phyloP scores from a whole-genome alignment of 2,888 invertebrate genomes.

The Hypercompe scribonia region DNA sequence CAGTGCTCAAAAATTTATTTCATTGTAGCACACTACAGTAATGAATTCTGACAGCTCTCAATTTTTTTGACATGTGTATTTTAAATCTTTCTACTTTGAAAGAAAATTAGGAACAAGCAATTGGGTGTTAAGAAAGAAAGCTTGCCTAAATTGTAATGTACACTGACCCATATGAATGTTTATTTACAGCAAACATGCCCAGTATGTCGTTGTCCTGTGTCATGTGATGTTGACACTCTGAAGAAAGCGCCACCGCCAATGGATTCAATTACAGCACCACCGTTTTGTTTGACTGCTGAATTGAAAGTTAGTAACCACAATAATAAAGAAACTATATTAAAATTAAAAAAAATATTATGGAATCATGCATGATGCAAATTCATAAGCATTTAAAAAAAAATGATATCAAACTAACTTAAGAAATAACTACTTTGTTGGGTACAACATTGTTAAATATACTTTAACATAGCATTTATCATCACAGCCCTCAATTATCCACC shows the following conservation, averaged over 20 bases:
- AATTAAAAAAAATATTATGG: no score
- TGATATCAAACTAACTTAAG: no score
- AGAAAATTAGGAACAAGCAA: neutral
- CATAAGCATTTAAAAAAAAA: no score
- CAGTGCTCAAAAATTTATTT: neutral
- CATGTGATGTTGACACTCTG: conserved; percentile 89
- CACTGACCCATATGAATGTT: neutral
- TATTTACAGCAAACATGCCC: conserved; percentile 91
- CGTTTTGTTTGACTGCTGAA: conserved; percentile 90
- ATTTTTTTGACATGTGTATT: no score
- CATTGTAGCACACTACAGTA: neutral
- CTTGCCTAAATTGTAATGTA: neutral
- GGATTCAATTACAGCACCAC: conserved; percentile 90
- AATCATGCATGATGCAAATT: no score
- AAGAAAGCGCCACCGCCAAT: conserved; percentile 90
- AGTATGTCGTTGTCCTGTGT: conserved; percentile 92
- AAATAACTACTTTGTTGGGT: no score
- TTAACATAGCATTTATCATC: no score
- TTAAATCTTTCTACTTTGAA: no score
- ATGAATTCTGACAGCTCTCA: neutral
- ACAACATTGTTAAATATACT: no score
- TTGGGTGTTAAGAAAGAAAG: neutral
- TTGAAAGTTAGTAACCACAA: conserved; percentile 71
- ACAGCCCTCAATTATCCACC: no score
- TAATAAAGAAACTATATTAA: neutral